Evolutionary conservation across 2,113 vertebrate species (phyloP), one percentile per base, ranked within the genome.

Genomic region (Pygoscelis adeliae): DNA sequence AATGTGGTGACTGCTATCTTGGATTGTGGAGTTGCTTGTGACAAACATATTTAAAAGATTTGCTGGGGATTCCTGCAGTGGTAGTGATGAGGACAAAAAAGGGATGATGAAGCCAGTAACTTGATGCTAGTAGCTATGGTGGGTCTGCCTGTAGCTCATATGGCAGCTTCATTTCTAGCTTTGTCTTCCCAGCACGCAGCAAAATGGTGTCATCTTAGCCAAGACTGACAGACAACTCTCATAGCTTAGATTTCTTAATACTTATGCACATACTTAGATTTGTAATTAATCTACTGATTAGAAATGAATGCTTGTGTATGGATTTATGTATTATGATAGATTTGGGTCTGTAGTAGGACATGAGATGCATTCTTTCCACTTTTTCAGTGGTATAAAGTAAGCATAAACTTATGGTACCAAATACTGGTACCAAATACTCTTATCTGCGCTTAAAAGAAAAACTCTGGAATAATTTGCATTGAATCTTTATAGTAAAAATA

Each of bases 251-350:
- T 89, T 86, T 94, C 34, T 61, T 93, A 70, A 40, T 80, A 55
- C 15, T 47, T 83, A 15, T 1, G 15, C 34, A 27, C 0, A 0
- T 69, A 30, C 13, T 80, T 86, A 42, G 59, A 65, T 72, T 80
- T 81, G 25, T 77, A 79, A 38, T 69, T 65, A 85, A 58, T 77
- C 16, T 27, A 4, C 62, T 78, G 66, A 62, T 63, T 26, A 83
- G 23, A 91, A 92, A 55, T 61, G 4, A 78, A 56, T 77, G 44
- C 29, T 56, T 90, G 19, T 23, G 10, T 49, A 15, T 69, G 38
- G 38, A 52, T 77, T 86, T 95, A 40, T 21, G 15, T 63, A 15
- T 65, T 22, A 2, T 82, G 29, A 40, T 61, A 67, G 40, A 23
- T 85, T 27, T 19, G 14, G 5, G 26, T 67, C 49, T 82, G 11